Conservation (phyloP, 2,113 vertebrate genomes). For the Cepphus grylle region DNA sequence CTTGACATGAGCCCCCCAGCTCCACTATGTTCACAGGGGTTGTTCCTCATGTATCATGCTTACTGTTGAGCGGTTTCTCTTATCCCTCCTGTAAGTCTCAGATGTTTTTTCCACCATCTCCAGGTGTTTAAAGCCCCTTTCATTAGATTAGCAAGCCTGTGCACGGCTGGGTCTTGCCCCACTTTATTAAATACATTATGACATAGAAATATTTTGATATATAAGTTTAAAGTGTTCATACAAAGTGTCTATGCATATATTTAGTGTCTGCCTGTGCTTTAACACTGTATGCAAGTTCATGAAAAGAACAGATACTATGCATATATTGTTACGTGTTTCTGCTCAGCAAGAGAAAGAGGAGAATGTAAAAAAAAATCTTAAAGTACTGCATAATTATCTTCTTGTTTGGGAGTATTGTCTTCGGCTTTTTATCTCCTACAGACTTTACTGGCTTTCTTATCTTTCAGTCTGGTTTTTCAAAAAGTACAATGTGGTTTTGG, state of each 20-base stretch:
- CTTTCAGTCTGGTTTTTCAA: slow-evolving; percentile 55
- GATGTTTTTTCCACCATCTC: background rate
- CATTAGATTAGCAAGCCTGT: background rate
- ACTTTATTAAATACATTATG: background rate
- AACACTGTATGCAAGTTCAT: background rate
- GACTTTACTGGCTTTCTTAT: slow-evolving; percentile 27
- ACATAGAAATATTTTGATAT: background rate
- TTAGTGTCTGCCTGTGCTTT: background rate
- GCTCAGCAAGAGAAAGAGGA: background rate
- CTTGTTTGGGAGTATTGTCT: background rate
- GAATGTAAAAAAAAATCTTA: background rate
- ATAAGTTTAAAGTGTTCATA: background rate
- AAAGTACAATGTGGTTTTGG: background rate
- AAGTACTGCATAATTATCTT: slow-evolving; percentile 21
- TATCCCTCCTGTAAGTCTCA: background rate
- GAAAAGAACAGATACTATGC: background rate
- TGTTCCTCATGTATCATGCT: background rate
- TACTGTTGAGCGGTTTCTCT: background rate
- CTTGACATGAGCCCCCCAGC: background rate
- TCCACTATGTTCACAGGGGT: background rate
- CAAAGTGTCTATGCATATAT: background rate
- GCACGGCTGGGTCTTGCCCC: background rate
- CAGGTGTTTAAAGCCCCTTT: background rate
- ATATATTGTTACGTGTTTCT: background rate
- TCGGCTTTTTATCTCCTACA: slow-evolving; percentile 16